Evolutionary conservation across 1,140 invertebrate species (phyloP), one percentile per base, ranked within the genome.

Genomic region (Pogonomyrmex barbatus): DNA sequence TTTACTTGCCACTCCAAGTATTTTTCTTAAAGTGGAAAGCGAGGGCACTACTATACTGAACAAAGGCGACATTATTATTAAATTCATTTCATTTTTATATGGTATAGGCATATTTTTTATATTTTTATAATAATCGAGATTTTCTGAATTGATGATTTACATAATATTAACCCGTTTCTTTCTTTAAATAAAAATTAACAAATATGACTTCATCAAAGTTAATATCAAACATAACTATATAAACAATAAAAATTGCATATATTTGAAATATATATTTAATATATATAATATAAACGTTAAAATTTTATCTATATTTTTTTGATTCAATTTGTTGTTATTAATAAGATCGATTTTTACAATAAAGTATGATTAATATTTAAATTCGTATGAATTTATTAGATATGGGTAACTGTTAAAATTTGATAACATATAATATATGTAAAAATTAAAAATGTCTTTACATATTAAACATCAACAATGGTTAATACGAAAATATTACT

Each of bases 1-100:
- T 39, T 68, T 79, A 79, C 6, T 36, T 39, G 36, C n/a, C 60
- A 68, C 8, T 67, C 42, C 54, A 39, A 79, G 24, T 62, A 62
- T 77, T 60, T 60, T 45, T 76, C 10, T 47, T 62, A 24, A 24
- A 24, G n/a, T 30, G 14, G 33, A 47, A 62, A 6, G 14, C 47
- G 17, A 42, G 3, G 12, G 47, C 33, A 77, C 1, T 5, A 8
- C 17, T 58, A 14, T 58, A 14, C 10, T 39, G 9, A 30, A 24
- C 39, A 76, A 77, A 76, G 3, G 0, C 9, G n/a, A 4, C 8
- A 62, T 62, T 45, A 62, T 77, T 62, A 24, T 24, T 75, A 42
- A 76, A 54, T 75, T 58, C 10, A 39, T 62, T 62, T 77, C 8
- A 60, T 24, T 67, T 45, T 47, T 67, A 12, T 60, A 17, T 45